Evolutionary conservation across 2,113 vertebrate species (phyloP).

Genomic region (Fregetta grallaria): DNA sequence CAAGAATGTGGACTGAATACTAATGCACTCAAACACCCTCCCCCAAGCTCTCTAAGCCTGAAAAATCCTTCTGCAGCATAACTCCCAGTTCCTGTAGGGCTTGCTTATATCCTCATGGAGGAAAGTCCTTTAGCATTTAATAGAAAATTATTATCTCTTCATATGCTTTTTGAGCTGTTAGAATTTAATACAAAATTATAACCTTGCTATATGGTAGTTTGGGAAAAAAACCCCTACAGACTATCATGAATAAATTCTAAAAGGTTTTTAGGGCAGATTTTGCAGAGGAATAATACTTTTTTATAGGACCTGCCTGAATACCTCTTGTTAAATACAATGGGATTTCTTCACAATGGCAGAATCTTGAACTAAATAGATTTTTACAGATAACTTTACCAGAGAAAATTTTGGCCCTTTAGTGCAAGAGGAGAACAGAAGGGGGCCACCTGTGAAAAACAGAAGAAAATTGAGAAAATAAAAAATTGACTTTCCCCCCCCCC

Average conservation of each 20-base stretch:
- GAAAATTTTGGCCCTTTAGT: not conserved
- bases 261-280: not conserved
- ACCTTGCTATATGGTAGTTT: not conserved
- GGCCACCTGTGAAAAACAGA: not conserved
- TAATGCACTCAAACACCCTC: slow-evolving; percentile 20
- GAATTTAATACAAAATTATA: not conserved
- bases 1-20: slow-evolving; percentile 36
- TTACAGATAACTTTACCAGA: not conserved
- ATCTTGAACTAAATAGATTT: not conserved
- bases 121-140: slow-evolving; percentile 15
- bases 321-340: not conserved
- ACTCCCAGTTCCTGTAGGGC: not conserved
- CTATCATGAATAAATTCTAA: not conserved
- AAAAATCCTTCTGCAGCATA: slow-evolving; percentile 46
- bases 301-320: not conserved
- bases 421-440: not conserved
- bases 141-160: slow-evolving; percentile 23
- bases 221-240: not conserved
- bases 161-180: not conserved
- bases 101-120: slow-evolving; percentile 2
- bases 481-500: fast-evolving
- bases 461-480: not conserved
- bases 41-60: slow-evolving; percentile 29
- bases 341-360: not conserved
- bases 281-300: not conserved